Conservation (phyloP, 2,113 vertebrate species). For the Artemisiospiza belli region DNA sequence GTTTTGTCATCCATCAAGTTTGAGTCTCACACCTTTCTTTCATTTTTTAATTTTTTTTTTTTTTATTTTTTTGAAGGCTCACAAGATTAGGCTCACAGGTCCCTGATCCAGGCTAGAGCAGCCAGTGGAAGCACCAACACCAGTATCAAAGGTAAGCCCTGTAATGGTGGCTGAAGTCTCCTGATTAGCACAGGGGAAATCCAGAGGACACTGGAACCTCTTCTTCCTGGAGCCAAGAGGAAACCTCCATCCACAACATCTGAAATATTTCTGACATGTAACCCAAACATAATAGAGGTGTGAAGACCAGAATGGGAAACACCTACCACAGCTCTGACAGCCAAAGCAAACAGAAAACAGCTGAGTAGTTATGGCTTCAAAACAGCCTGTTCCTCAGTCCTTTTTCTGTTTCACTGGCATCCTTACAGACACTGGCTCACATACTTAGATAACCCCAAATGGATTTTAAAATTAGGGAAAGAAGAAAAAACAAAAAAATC, state of each 20-base stretch:
- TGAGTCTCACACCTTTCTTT: background rate
- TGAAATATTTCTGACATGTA: background rate
- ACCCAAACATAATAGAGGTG: background rate
- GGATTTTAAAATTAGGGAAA: background rate
- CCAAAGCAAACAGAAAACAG: constrained; percentile 9
- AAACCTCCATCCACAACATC: background rate
- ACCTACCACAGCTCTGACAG: constrained; percentile 8
- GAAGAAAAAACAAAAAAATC: background rate
- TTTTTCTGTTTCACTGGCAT: background rate
- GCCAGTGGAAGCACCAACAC: background rate
- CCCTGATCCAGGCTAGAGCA: background rate
- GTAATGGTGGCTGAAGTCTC: background rate
- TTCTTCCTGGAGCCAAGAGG: background rate
- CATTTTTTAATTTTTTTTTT: background rate
- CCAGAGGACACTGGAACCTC: background rate
- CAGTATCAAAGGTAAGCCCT: background rate
- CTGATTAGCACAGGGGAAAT: background rate
- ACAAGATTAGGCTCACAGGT: background rate
- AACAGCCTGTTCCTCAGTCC: background rate
- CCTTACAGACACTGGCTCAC: background rate
- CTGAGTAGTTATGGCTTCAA: background rate
- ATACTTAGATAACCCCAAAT: background rate
- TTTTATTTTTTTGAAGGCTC: background rate
- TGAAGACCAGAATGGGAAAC: constrained; percentile 22
- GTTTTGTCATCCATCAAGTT: background rate